Percentiles rank a stretch among this genome's conserved stretches.
Evolutionary conservation across 92 coral and sea anemone genomes (phyloP).

Genomic region (Bergia puertoricense): DNA sequence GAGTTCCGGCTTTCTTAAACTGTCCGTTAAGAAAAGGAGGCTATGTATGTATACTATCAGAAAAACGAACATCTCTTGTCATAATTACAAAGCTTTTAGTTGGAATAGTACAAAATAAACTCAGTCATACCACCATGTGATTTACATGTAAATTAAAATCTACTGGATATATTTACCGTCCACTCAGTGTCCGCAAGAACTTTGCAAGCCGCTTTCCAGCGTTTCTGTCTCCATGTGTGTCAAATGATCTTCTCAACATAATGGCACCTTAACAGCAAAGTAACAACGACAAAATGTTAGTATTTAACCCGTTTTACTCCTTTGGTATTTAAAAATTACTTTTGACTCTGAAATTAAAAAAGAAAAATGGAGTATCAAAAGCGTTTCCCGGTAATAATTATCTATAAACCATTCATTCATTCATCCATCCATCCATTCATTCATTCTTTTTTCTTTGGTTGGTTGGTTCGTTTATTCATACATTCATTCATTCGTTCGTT

Average conservation of each 20-base stretch:
- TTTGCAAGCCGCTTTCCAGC: conserved; percentile 22
- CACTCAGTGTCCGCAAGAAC: conserved; percentile 22
- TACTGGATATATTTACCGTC: not conserved
- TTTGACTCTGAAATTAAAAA: too few relatives aligned
- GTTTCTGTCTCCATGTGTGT: conserved; percentile 22
- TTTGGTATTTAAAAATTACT: not conserved
- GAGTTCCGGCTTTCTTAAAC: too few relatives aligned
- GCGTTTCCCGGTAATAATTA: too few relatives aligned
- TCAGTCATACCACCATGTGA: not conserved
- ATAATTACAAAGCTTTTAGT: too few relatives aligned
- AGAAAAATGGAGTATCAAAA: too few relatives aligned
- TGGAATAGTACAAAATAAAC: not conserved
- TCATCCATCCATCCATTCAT: not conserved
- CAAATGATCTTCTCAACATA: conserved; percentile 31
- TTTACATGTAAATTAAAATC: not conserved
- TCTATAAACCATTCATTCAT: not conserved
- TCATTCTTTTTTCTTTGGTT: too few relatives aligned
- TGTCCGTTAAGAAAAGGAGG: not conserved
- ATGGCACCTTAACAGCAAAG: conserved; percentile 4
- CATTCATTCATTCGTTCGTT: not conserved
- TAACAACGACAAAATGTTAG: not conserved
- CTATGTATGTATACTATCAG: not conserved
- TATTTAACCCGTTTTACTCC: not conserved
- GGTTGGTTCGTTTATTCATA: not conserved
- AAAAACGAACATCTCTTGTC: not conserved